phyloP scores from a whole-genome alignment of 1,140 invertebrate species.

The Samia ricini region DNA sequence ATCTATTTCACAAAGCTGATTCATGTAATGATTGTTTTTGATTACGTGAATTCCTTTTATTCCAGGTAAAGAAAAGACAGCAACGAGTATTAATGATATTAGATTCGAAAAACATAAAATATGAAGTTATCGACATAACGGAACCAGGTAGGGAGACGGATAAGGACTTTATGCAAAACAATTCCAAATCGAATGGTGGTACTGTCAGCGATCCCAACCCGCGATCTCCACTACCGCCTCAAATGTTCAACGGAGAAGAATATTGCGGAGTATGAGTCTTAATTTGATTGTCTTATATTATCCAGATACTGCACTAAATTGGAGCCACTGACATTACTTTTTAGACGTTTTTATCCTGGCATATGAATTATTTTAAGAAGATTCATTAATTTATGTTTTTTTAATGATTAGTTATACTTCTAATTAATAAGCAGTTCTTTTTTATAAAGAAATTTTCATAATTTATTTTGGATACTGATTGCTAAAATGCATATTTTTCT shows the following conservation, averaged over 20 bases:
- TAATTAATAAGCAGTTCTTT: too few species aligned
- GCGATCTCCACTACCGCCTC: constrained; percentile 90
- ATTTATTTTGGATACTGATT: too few species aligned
- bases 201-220: constrained; percentile 80
- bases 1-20: constrained; percentile 51
- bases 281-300: not conserved
- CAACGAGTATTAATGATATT: constrained; percentile 94
- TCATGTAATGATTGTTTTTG: constrained; percentile 57
- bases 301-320: too few species aligned
- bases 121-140: constrained; percentile 94
- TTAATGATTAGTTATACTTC: too few species aligned
- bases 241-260: constrained; percentile 94
- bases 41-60: constrained; percentile 53
- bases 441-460: too few species aligned
- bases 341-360: too few species aligned
- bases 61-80: constrained; percentile 95
- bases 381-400: too few species aligned
- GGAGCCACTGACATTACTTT: too few species aligned
- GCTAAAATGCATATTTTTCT: too few species aligned
- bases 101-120: constrained; percentile 92
- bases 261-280: constrained; percentile 89
- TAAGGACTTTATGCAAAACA: constrained; percentile 95
- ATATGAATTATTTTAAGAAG: too few species aligned
- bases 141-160: constrained; percentile 92
- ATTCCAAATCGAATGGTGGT: constrained; percentile 87